Base-by-base conservation (phyloP, 2,113 vertebrate genomes). In the Trichechus manatus region DNA sequence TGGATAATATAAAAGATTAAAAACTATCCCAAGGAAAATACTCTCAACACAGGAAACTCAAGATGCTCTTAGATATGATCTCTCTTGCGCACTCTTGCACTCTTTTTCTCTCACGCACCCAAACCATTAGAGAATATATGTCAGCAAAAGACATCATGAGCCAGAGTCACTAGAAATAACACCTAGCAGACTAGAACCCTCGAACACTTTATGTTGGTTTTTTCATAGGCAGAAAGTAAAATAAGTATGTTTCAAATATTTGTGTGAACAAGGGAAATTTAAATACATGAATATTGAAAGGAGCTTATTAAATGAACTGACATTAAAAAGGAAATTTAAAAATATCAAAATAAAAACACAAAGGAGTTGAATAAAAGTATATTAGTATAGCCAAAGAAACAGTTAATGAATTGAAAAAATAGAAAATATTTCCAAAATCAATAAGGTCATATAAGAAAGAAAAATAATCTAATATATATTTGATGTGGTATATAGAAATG, bases 371-470 rank as follows among this genome's bases (percentile, higher is more conserved):
- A 83, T 94, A 79, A 63, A 83, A 82, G 31, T 47, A 14, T 29
- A 64, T 91, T 66, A 59, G 23, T 59, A 77, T 50, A 61, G 47
- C 56, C 75, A 53, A 87, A 87, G 11, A 78, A 89, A 68, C 77
- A 66, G 81, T 36, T 66, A 94, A 88, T 88, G 68, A 91, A 66
- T 80, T 88, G 53, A 78, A 82, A 63, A 87, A 72, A 83, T 33
- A 72, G 84, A 91, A 83, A 10, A 39, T 50, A 72, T 53, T 75
- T 87, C 39, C 82, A 50, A 83, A 13, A 39, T 39, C 39, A 39
- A 68, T 36, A 36, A 31, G 22, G 23, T 31, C 83, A 94, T 87
- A 78, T 36, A 11, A n/a, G n/a, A 96, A 83, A 10, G 15, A 42
- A 50, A 94, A 66, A 84, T 39, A 68, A 11, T 80, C 74, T 39